Base-by-base conservation (phyloP, 2,113 vertebrate species). In the Gasterosteus nipponicus region DNA sequence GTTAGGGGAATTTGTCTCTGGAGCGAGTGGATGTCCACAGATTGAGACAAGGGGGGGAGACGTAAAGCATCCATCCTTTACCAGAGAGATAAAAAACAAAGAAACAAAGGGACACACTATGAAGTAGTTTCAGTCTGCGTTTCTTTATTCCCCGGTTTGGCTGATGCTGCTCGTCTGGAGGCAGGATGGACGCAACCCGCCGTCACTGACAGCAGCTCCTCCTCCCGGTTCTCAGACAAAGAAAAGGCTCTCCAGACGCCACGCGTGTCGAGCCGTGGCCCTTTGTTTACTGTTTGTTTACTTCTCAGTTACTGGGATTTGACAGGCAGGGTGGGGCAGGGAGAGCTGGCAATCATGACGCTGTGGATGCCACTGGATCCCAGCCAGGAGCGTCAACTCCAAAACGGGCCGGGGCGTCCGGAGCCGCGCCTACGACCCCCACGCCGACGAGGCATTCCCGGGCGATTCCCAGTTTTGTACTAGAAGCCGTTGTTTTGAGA, bases 231-330 rank as follows among this genome's bases (percentile, higher is more conserved):
- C 80, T n/a, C 61, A 82, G 61, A 78, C 18, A 60, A 73, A 54
- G 61, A 42, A 53, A 53, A 78, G 54, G 58, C 47, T 74, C 57
- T 60, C 16, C 75, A 19, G 42, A 66, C 2, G 56, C 42, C 22
- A 26, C 46, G 80, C 78, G 60, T 76, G 86, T 85, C 90, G 91
- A 91, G 87, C 86, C 79, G 70, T 83, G 84, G 58, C 73, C 75
- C 29, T 85, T 91, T 93, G 90, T 92, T 93, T 86, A 91, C 89
- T 81, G 85, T 86, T 88, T 92, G 91, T 91, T 91, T 91, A 89
- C 85, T 90, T 86, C 87, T 86, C 69, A 81, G 87, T 90, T 83
- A 89, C 89, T 64, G 80, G 86, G 86, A 84, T 78, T 75, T 83
- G 78, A 89, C 77, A 62, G 84, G 63, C 72, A 60, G 78, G 76